These are phyloP conservation scores for Drosophila subobscura DNA, from an alignment of 1,140 invertebrate species.

Conservation along the genomic window DNA sequence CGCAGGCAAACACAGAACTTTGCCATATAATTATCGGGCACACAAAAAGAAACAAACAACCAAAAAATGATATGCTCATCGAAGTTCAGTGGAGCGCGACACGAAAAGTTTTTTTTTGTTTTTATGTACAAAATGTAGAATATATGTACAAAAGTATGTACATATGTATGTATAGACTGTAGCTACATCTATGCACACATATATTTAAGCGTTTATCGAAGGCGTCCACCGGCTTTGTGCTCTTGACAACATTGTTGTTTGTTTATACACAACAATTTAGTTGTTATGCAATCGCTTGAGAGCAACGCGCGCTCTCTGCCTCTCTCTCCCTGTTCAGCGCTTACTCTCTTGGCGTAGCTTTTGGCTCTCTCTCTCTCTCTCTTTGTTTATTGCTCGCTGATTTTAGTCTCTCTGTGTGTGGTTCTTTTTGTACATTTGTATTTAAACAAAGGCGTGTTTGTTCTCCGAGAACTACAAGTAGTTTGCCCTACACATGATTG, in stretches of 20 bases:
- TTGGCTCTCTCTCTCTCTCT: background rate
- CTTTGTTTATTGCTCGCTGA: background rate
- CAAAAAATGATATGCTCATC: background rate
- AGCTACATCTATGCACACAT: background rate
- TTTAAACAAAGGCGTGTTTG: background rate
- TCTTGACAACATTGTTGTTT: constrained; percentile 43
- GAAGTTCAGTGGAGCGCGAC: constrained; percentile 38
- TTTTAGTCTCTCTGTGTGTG: background rate
- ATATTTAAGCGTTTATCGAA: too few relatives aligned
- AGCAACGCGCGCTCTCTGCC: background rate
- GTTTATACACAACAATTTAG: constrained; percentile 38
- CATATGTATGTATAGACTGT: constrained; percentile 4
- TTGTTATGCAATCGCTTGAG: constrained; percentile 47
- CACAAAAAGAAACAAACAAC: background rate
- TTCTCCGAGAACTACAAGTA: background rate
- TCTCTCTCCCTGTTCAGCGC: background rate
- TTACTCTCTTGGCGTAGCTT: background rate
- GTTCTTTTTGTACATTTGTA: background rate
- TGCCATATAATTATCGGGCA: constrained; percentile 32
- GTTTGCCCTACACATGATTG: background rate
- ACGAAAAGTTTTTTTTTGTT: constrained; percentile 8
- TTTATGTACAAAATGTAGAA: constrained; percentile 10
- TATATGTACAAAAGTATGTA: background rate
- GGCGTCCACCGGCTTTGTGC: constrained; percentile 15
- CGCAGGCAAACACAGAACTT: background rate